A percentile compares a stretch with the other conserved stretches of the same genome.
phyloP scores from a whole-genome alignment of 1,140 invertebrate genomes.

The Zaprionus lachaisei region DNA sequence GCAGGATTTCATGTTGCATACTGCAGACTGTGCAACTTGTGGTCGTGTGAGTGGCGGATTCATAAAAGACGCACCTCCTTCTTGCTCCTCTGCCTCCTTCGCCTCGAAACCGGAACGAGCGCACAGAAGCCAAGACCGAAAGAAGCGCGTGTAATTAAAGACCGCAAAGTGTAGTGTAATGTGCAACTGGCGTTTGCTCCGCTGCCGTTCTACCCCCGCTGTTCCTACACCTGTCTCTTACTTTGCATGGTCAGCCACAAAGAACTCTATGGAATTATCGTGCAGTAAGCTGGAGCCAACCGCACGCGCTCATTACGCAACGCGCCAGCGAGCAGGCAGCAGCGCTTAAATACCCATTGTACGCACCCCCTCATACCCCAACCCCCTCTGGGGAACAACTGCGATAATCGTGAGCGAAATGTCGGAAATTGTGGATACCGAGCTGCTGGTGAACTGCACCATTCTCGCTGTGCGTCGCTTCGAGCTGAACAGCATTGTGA shows the following conservation, averaged over 20 bases:
- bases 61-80: neutral
- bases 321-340: slow-evolving; percentile 2
- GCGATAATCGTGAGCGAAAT: slow-evolving; percentile 44
- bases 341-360: slow-evolving; percentile 6
- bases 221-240: neutral
- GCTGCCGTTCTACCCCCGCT: slow-evolving; percentile 1
- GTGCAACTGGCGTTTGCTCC: neutral
- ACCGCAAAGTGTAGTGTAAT: slow-evolving; percentile 34
- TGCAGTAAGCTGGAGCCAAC: slow-evolving; percentile 46
- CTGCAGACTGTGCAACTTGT: neutral
- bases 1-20: neutral
- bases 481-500: slow-evolving; percentile 76
- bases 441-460: slow-evolving; percentile 81
- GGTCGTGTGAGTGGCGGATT: neutral
- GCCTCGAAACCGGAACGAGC: neutral
- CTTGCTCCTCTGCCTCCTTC: neutral
- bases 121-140: neutral
- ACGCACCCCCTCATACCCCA: neutral
- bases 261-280: slow-evolving; percentile 56
- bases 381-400: neutral
- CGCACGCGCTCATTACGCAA: slow-evolving; percentile 55
- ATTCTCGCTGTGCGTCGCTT: slow-evolving; percentile 79
- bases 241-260: slow-evolving; percentile 23
- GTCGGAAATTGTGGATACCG: slow-evolving; percentile 81
- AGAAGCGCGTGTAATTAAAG: slow-evolving; percentile 39